Evolutionary conservation across 2,888 invertebrate species (phyloP).

Genomic region (Andrena fulva): DNA sequence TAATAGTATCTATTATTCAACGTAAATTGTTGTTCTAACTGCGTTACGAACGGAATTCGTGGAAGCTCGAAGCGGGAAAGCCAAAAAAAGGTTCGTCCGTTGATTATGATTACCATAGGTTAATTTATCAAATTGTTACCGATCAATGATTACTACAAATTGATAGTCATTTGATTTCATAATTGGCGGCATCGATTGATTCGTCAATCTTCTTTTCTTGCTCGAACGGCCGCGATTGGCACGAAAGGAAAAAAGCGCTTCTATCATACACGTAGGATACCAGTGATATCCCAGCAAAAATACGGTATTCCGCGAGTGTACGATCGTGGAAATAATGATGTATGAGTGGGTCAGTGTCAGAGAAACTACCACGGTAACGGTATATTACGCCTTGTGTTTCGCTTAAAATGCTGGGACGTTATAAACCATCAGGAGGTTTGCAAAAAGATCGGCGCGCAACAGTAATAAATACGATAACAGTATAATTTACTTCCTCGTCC

Average conservation of each 20-base stretch:
- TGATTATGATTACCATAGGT: neutral
- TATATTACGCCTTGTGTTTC: slow-evolving; percentile 6
- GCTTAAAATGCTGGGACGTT: slow-evolving; percentile 7
- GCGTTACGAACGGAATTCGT: slow-evolving; percentile 32
- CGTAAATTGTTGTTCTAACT: slow-evolving; percentile 35
- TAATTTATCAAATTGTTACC: neutral
- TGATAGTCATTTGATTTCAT: slow-evolving; percentile 3
- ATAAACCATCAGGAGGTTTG: neutral
- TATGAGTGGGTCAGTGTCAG: slow-evolving; percentile 13
- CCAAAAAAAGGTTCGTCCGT: slow-evolving; percentile 9
- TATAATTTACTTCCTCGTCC: neutral
- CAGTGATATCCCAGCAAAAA: slow-evolving; percentile 5
- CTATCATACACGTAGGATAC: slow-evolving; percentile 4
- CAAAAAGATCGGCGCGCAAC: neutral
- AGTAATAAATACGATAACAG: slow-evolving; percentile 1
- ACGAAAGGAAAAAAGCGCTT: neutral
- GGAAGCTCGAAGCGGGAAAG: slow-evolving; percentile 23
- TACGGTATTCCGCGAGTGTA: neutral
- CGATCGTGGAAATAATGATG: slow-evolving; percentile 3
- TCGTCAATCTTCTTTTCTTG: neutral
- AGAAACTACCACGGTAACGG: slow-evolving; percentile 20
- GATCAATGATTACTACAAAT: slow-evolving; percentile 2
- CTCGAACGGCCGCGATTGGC: neutral
- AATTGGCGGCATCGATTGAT: slow-evolving; percentile 9
- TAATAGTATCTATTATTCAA: slow-evolving; percentile 33